Evolutionary conservation across 2,888 invertebrate genomes (phyloP), one percentile per base, ranked within the genome.

Genomic region (Opisthograptis luteolata): DNA sequence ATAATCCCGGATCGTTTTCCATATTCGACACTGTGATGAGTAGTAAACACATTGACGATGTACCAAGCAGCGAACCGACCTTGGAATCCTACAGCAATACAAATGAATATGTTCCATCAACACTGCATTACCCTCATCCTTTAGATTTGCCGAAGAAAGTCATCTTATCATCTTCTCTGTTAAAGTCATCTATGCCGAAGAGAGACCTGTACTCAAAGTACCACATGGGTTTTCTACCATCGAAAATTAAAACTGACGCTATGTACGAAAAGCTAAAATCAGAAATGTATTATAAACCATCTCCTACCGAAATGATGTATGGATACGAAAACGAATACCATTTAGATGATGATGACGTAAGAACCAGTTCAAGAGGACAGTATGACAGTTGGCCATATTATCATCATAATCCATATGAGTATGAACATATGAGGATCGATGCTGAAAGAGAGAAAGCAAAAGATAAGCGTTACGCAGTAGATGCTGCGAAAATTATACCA

Each of bases 341-440:
- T 12, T 56, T 70, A 3, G 85, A 88, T 34, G 79, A 83, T 22
- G 79, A 87, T 30, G 86, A 88, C 43, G 46, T 87, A 2, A 76
- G 80, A 57, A 79, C 76, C 1, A 80, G 76, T 55, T 72, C 76
- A 8, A 70, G 72, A 55, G 73, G 60, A 34, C 42, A 67, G 5
- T 81, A 79, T 27, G 76, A 80, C 17, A 70, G 56, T 36, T 84
- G 82, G 82, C 87, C 88, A 0, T 79, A 77, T 42, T 75, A 74
- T 25, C 80, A 81, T 55, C 73, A 79, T 37, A 73, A 58, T 15
- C 78, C 83, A 0, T 81, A 81, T 37, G 82, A 84, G 41, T 82
- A 81, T 55, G 79, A 81, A 56, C 60, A 66, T 22, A 67, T 70
- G 24, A 79, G 77, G 30, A 63, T 67, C 10, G 68, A 70, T 19